A percentile compares a stretch with the other conserved stretches of the same genome.
These are phyloP conservation scores for Epinephelus malabaricus DNA, from an alignment of 2,797 vertebrate genomes.

Conservation along the genomic window DNA sequence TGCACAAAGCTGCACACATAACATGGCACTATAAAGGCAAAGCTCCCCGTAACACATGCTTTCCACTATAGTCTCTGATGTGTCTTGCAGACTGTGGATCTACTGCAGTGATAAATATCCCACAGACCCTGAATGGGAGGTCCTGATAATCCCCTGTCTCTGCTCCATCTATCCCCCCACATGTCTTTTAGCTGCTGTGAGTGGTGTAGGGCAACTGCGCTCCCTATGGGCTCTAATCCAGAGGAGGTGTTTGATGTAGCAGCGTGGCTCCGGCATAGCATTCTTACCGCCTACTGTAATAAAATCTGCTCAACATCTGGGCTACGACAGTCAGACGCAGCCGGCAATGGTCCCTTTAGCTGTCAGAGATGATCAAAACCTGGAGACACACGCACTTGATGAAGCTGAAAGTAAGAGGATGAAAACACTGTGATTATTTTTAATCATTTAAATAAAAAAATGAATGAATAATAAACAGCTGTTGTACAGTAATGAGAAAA, in stretches of 20 bases:
- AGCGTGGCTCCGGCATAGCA: slow-evolving; percentile 61
- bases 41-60: slow-evolving; percentile 4
- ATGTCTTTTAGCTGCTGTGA: slow-evolving; percentile 34
- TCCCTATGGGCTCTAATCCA: slow-evolving; percentile 42
- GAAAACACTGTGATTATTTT: background rate
- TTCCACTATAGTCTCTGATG: background rate
- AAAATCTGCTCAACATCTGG: slow-evolving; percentile 84
- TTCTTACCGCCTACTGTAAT: slow-evolving; percentile 82
- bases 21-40: background rate
- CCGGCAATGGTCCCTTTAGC: slow-evolving; percentile 37
- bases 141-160: slow-evolving; percentile 36
- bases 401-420: background rate
- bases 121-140: slow-evolving; percentile 19
- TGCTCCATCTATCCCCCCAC: slow-evolving; percentile 23
- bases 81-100: slow-evolving; percentile 14
- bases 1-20: slow-evolving; percentile 19
- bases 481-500: background rate
- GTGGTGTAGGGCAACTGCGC: slow-evolving; percentile 28
- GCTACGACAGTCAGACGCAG: slow-evolving; percentile 8
- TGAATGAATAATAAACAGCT: background rate
- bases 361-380: slow-evolving; percentile 36
- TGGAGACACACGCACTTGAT: slow-evolving; percentile 3
- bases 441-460: background rate
- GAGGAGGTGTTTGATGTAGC: slow-evolving; percentile 77
- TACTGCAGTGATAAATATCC: slow-evolving; percentile 22